These are phyloP conservation scores for Drosophila lacertosa DNA, from an alignment of 1,140 invertebrate species.

Conservation along the genomic window DNA sequence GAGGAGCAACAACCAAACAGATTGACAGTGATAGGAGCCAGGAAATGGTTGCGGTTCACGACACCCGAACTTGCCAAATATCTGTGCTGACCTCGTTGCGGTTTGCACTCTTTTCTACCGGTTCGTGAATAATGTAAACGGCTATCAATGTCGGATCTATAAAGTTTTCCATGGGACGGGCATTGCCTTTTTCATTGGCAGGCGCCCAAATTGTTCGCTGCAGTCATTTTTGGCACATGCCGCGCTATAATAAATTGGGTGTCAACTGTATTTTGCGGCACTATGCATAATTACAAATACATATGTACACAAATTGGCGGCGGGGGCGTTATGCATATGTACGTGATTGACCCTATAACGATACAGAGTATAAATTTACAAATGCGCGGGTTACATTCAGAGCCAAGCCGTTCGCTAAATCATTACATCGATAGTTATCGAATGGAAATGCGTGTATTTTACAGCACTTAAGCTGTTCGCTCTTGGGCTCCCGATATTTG, in stretches of 20 bases:
- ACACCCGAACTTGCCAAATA: slow-evolving; percentile 58
- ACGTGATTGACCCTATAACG: slow-evolving; percentile 14
- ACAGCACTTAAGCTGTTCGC: too few relatives aligned
- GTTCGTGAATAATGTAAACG: slow-evolving; percentile 29
- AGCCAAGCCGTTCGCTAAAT: background rate
- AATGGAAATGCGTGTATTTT: background rate
- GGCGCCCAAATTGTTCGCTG: slow-evolving; percentile 26
- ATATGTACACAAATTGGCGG: slow-evolving; percentile 2
- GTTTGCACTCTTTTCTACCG: slow-evolving; percentile 14
- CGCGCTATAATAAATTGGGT: slow-evolving; percentile 42
- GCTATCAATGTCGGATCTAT: slow-evolving; percentile 41
- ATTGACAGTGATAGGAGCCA: slow-evolving; percentile 71
- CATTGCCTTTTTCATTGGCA: slow-evolving; percentile 35
- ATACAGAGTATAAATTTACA: background rate
- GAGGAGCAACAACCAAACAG: slow-evolving; percentile 52
- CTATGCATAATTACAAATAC: slow-evolving; percentile 27
- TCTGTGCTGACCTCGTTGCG: slow-evolving; percentile 65
- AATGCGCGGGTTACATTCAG: slow-evolving; percentile 2
- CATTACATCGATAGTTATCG: slow-evolving; percentile 15
- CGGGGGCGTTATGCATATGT: background rate
- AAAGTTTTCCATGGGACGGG: slow-evolving; percentile 19
- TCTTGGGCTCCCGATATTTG: background rate
- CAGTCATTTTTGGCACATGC: slow-evolving; percentile 26
- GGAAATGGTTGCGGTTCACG: slow-evolving; percentile 63
- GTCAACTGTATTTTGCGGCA: slow-evolving; percentile 36